Base-by-base conservation (phyloP, 1,140 invertebrate species). In the Diplogasteroides magnus region DNA sequence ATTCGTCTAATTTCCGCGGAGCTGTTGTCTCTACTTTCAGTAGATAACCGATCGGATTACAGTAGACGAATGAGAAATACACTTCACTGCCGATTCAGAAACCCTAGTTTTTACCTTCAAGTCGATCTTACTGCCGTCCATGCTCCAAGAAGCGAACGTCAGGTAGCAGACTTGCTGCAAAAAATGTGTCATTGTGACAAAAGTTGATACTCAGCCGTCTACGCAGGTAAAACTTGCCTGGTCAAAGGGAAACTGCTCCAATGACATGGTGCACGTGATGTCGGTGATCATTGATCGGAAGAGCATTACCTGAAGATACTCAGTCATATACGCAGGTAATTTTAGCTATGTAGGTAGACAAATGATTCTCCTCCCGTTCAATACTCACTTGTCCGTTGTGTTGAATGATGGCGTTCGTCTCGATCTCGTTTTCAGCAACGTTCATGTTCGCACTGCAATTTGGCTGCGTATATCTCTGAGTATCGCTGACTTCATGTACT, bases 251-350 rank as follows among this genome's bases (percentile, higher is more conserved):
- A 78, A 78, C 58, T 76, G 69, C 31, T 71, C 31, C 26, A 77
- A 59, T n/a, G 63, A 59, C 48, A 79, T 48, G 60, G 66, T 77
- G 61, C 77, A 78, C 48, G 75, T 77, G 61, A 78, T 79, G 37
- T 77, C 74, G 28, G 74, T 78, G n/a, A 78, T 78, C 69, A 78
- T 71, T 13, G 77, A 76, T 3, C 77, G 72, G 31, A 77, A 77
- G 14, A 77, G 63, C 69, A 76, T 74, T 1, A 77, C 67, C 37
- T 48, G 37, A 6, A 19, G 37, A 48, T 19, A 11, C 37, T 6
- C n/a, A 48, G 19, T 48, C 6, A 48, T 48, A 19, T 11, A n/a
- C n/a, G n/a, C n/a, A n/a, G n/a, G n/a, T n/a, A n/a, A n/a, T n/a
- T n/a, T n/a, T n/a, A n/a, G n/a, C n/a, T n/a, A n/a, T n/a, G n/a